Base-by-base conservation (phyloP, 35 echinoderm and acorn worm species). In the Ophiothrix spiculata region DNA sequence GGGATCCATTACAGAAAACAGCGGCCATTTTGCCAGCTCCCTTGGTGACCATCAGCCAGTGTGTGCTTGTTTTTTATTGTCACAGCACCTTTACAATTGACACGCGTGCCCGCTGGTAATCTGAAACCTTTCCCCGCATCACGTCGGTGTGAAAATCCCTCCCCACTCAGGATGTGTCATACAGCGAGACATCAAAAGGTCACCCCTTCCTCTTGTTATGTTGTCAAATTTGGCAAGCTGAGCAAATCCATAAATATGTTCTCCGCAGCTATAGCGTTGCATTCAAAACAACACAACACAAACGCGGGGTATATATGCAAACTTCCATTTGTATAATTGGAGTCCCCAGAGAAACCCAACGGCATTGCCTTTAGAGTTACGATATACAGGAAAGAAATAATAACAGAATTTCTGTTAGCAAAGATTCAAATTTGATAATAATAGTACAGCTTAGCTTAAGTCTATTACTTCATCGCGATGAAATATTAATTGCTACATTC, bases 171-270 rank as follows among this genome's bases (percentile, higher is more conserved):
- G 60, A 25, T 69, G 3, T 69, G 16, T n/a, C 60, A 69, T 69
- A 69, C 17, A 69, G 60, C 60, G 29, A 69, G 6, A 28, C 29
- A 28, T 69, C 60, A 69, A 69, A 25, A 69, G 60, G 60, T 69
- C 60, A n/a, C 60, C 60, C 60, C 60, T 69, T 69, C 60, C 60
- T 28, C 60, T 69, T 15, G 17, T 69, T 10, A 28, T 69, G 60
- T 69, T 69, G 60, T 69, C 60, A 69, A 69, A 6, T 28, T 69
- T 69, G 17, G 60, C 23, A 69, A 69, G 60, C 60, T 69, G 60
- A 15, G 17, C 60, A 28, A 69, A 69, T 69, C 60, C 17, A 69
- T 69, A 69, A 69, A 69, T 69, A 69, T 69, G 60, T 69, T 69
- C 6, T 25, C 60, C 25, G 16, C 6, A 69, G 6, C 60, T 15